Base-by-base conservation (phyloP, 2,888 invertebrate genomes). In the Tuta absoluta region DNA sequence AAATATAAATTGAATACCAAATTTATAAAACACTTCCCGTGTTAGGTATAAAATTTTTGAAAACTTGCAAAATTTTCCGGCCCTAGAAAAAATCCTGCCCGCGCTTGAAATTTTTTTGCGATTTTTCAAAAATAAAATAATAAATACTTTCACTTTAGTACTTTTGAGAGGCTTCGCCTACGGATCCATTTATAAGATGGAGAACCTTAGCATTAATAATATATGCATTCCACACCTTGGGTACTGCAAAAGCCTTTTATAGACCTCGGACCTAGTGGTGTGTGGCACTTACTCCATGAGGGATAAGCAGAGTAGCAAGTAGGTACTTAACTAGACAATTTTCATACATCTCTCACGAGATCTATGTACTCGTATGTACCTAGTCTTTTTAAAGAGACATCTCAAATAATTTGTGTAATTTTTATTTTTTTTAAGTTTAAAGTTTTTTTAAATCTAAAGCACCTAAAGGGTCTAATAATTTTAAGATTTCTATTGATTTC, bases 211-310 rank as follows among this genome's bases (percentile, higher is more conserved):
- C 51, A 48, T 19, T 19, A 51, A 51, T 51, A n/a, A n/a, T n/a
- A n/a, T n/a, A n/a, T n/a, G 11, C 23, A 51, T 51, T 51, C 51
- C 23, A 23, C 51, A 11, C 51, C 51, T 23, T 51, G 12, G 23
- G 23, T 19, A 51, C 45, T 17, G 45, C 28, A 14, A 10, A 17
- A 24, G 56, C 33, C 33, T 24, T 33, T 56, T 56, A 56, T 33
- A 33, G 56, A 8, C 28, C 56, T 24, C 56, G 14, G 24, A 56
- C 24, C 33, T 56, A 19, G 19, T 2, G 48, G 2, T 7, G 51
- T 53, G 28, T n/a, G 28, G 53, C 23, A 14, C 53, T 23, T 53
- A 53, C 56, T 56, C 56, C 28, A n/a, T 56, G 33, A 14, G 17
- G 28, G n/a, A 1, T 33, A 5, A 2, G 56, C 28, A 56, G 56